A percentile compares a stretch with the other conserved stretches of the same genome.
Conservation (phyloP, 1,140 invertebrate genomes). For the Drosophila kanapiae region DNA sequence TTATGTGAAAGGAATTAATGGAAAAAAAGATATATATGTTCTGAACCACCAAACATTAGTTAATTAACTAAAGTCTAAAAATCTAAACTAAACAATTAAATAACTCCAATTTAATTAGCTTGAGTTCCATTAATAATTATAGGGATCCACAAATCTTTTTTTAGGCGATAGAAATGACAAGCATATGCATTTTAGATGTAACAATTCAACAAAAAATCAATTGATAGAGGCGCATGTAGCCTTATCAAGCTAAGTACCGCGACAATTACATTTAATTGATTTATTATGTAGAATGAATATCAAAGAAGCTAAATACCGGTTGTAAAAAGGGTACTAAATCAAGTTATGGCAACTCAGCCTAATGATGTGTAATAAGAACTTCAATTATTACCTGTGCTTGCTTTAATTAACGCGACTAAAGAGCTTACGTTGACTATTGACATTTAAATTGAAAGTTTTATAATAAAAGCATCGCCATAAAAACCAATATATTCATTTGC, state of each 20-base stretch:
- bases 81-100: background rate
- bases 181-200: conserved; percentile 8
- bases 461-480: background rate
- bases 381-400: background rate
- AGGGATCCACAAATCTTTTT: background rate
- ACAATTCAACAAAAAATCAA: background rate
- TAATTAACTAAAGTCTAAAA: background rate
- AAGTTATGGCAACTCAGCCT: conserved; percentile 7
- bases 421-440: background rate
- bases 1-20: too few relatives aligned
- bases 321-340: background rate
- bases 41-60: background rate
- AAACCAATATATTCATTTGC: background rate
- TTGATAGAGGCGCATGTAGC: background rate
- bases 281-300: conserved; percentile 8
- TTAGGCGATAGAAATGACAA: conserved; percentile 3
- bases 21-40: too few relatives aligned
- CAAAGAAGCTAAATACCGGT: background rate
- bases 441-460: background rate
- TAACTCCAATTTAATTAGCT: background rate
- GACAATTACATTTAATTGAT: background rate
- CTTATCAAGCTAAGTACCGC: background rate
- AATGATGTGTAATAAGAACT: conserved; percentile 9
- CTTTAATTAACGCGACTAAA: background rate
- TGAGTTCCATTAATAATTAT: background rate